These are phyloP conservation scores for Drosophila greeni DNA, from an alignment of 2,888 invertebrate species.

Conservation along the genomic window DNA sequence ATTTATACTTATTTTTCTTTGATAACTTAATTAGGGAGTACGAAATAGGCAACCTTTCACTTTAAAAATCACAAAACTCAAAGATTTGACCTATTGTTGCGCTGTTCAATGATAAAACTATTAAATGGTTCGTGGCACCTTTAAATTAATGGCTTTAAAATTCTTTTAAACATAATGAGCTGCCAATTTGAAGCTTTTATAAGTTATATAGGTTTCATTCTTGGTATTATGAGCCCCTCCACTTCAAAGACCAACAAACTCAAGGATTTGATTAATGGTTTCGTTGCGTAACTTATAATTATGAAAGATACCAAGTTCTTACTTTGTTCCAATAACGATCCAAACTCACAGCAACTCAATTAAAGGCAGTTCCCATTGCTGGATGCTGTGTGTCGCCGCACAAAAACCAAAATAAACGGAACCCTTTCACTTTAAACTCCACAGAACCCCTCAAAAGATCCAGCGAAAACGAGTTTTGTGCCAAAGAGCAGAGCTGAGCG, in stretches of 20 bases:
- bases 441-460: conserved; percentile 54
- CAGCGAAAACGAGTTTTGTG: conserved; percentile 57
- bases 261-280: conserved; percentile 13
- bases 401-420: conserved; percentile 51
- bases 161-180: conserved; percentile 13
- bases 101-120: conserved; percentile 4
- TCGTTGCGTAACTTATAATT: conserved; percentile 8
- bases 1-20: not conserved
- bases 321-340: conserved; percentile 3
- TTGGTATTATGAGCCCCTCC: not conserved
- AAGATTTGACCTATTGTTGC: not conserved
- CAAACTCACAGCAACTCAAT: not conserved
- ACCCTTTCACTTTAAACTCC: conserved; percentile 69
- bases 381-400: conserved; percentile 9
- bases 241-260: not conserved
- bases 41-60: conserved; percentile 7
- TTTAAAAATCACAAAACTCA: conserved; percentile 5
- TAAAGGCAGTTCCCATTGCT: conserved; percentile 12
- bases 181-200: conserved; percentile 1
- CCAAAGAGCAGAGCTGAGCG: conserved; percentile 27
- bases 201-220: conserved; percentile 1
- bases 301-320: not conserved
- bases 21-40: not conserved
- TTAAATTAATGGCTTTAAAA: conserved; percentile 5
- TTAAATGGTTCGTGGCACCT: conserved; percentile 6